A percentile compares a stretch with the other conserved stretches of the same genome.
Evolutionary conservation across 2,113 vertebrate genomes (phyloP).

Genomic region (Protobothrops flavoviridis): DNA sequence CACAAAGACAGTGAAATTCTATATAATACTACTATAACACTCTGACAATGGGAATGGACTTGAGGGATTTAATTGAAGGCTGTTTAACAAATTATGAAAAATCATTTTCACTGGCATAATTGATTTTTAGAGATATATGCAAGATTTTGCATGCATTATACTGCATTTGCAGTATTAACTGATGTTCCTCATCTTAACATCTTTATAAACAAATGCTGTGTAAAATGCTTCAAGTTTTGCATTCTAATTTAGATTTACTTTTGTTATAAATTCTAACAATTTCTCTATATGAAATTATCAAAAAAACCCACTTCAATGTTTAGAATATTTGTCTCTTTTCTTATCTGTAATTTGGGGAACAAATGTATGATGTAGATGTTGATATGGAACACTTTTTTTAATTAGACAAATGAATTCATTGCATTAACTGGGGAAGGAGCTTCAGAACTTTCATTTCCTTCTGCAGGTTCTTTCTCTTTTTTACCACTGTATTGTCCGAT

Average conservation of each 20-base stretch:
- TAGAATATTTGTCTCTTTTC: slow-evolving; percentile 49
- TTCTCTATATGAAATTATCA: slow-evolving; percentile 57
- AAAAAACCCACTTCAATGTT: slow-evolving; percentile 56
- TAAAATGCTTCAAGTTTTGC: slow-evolving; percentile 50
- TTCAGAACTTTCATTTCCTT: slow-evolving; percentile 94
- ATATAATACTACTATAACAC: slow-evolving; percentile 84
- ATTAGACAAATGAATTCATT: slow-evolving; percentile 98
- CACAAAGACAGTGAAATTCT: slow-evolving; percentile 83
- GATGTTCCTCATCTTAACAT: slow-evolving; percentile 10
- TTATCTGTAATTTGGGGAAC: slow-evolving; percentile 60
- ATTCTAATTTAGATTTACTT: slow-evolving; percentile 53
- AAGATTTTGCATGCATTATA: slow-evolving; percentile 77
- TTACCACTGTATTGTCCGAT: slow-evolving; percentile 98
- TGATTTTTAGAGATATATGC: slow-evolving; percentile 70
- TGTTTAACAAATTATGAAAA: slow-evolving; percentile 75
- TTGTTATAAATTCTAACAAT: slow-evolving; percentile 22
- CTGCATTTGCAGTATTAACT: slow-evolving; percentile 53
- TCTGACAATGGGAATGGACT: slow-evolving; percentile 78
- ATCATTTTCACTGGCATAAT: slow-evolving; percentile 69
- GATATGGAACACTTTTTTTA: slow-evolving; percentile 50
- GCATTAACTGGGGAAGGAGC: slow-evolving; percentile 93
- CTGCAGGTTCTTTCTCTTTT: slow-evolving; percentile 89
- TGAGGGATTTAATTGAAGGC: slow-evolving; percentile 74
- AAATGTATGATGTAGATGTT: slow-evolving; percentile 56
- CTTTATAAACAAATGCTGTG: slow-evolving; percentile 51